phyloP scores from a whole-genome alignment of 2,797 vertebrate genomes.

The Eospalax fontanierii region DNA sequence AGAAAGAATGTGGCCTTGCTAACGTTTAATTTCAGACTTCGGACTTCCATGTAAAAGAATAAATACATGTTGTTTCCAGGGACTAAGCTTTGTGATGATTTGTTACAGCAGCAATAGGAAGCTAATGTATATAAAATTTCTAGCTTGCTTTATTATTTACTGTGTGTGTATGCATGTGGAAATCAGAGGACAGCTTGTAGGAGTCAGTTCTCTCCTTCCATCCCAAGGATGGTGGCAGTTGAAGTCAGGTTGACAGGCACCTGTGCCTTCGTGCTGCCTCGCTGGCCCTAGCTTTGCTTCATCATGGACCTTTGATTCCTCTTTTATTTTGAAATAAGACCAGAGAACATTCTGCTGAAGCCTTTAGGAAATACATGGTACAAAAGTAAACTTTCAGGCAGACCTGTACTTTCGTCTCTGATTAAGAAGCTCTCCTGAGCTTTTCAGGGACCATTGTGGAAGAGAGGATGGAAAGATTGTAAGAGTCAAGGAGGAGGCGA shows the following conservation, averaged over 20 bases:
- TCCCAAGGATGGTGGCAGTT: neutral
- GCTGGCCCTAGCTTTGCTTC: neutral
- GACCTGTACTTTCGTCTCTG: neutral
- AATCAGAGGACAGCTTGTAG: too few species aligned
- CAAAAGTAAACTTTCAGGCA: neutral
- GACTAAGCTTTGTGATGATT: neutral
- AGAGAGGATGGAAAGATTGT: too few species aligned
- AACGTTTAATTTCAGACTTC: neutral
- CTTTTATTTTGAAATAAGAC: neutral
- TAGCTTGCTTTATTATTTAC: neutral
- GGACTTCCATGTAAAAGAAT: neutral
- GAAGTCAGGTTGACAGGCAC: neutral
- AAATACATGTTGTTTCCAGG: neutral
- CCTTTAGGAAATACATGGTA: neutral
- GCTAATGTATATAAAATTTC: neutral
- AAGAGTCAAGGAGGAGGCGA: too few species aligned
- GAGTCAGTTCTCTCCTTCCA: neutral
- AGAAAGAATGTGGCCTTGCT: neutral
- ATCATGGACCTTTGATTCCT: neutral
- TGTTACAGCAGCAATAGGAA: neutral
- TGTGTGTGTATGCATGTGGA: neutral
- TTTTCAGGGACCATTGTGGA: too few species aligned
- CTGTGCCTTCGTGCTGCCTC: neutral
- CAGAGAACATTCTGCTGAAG: neutral
- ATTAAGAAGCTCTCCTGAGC: neutral